Evolutionary conservation across 2,888 invertebrate species (phyloP).

Genomic region (Malthinus seriepunctatus): DNA sequence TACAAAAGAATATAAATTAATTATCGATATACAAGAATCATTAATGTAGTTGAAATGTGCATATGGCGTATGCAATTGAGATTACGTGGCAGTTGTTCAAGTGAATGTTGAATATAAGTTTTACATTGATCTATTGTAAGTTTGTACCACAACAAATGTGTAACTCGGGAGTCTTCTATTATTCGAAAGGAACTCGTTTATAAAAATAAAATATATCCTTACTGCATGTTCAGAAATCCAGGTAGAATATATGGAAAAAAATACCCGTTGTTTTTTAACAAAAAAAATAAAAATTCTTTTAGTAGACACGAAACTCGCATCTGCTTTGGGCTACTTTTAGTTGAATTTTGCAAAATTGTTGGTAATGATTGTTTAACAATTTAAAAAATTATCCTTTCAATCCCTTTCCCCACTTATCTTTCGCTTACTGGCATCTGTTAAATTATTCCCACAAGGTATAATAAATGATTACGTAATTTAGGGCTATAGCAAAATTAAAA

Average conservation of each 20-base stretch:
- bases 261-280: constrained; percentile 4
- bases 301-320: constrained; percentile 13
- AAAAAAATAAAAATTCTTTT: constrained; percentile 2
- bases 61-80: constrained; percentile 31
- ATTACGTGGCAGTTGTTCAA: constrained; percentile 27
- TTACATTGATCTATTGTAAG: constrained; percentile 14
- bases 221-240: constrained; percentile 13
- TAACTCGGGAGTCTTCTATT: constrained; percentile 37
- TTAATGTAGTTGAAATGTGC: constrained; percentile 28
- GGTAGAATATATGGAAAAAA: constrained; percentile 19
- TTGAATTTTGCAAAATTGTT: neutral
- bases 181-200: constrained; percentile 30
- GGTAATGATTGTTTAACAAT: no score
- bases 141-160: constrained; percentile 31
- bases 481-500: no score
- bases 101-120: neutral
- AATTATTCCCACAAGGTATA: no score
- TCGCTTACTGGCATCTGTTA: no score
- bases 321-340: constrained; percentile 7
- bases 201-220: constrained; percentile 14
- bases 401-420: no score
- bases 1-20: neutral
- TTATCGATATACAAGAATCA: constrained; percentile 29
- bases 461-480: no score
- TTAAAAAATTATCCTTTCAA: no score